These are phyloP conservation scores for Mesaphorura yosii DNA, from an alignment of 1,140 invertebrate species.

Conservation along the genomic window DNA sequence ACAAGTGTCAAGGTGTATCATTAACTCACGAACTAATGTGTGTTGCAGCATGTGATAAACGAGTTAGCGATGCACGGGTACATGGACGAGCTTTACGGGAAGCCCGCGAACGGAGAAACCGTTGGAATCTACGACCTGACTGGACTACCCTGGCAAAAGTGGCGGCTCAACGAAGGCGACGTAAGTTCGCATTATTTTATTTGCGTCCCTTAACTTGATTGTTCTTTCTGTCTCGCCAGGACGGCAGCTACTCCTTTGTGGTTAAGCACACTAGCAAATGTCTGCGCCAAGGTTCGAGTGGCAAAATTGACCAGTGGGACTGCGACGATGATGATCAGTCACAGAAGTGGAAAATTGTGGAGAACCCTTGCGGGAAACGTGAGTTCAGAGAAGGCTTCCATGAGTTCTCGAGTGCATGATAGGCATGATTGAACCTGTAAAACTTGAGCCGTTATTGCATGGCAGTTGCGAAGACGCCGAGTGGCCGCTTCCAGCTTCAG, in stretches of 20 bases:
- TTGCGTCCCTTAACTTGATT: neutral
- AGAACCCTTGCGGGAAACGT: conserved; percentile 9
- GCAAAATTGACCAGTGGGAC: neutral
- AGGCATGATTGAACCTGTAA: no score
- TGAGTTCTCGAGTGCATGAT: neutral
- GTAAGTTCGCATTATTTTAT: conserved; percentile 1
- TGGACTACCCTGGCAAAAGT: neutral
- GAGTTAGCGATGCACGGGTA: neutral
- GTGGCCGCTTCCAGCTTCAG: neutral
- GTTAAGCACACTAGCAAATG: conserved; percentile 6
- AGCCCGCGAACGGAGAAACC: neutral
- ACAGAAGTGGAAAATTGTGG: conserved; percentile 3
- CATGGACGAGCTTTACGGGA: conserved; percentile 5
- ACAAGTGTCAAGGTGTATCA: neutral
- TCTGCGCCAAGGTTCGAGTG: conserved; percentile 7
- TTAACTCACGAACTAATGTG: neutral
- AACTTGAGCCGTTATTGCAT: no score
- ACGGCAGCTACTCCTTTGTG: neutral
- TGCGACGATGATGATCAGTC: conserved; percentile 3
- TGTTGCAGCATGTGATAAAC: conserved; percentile 4
- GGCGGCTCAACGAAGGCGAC: neutral
- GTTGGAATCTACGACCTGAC: conserved; percentile 6
- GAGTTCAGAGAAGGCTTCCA: neutral
- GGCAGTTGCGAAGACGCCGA: neutral
- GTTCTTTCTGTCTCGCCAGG: neutral